phyloP scores from a whole-genome alignment of 2,888 invertebrate genomes.

The Creontiades dilutus region DNA sequence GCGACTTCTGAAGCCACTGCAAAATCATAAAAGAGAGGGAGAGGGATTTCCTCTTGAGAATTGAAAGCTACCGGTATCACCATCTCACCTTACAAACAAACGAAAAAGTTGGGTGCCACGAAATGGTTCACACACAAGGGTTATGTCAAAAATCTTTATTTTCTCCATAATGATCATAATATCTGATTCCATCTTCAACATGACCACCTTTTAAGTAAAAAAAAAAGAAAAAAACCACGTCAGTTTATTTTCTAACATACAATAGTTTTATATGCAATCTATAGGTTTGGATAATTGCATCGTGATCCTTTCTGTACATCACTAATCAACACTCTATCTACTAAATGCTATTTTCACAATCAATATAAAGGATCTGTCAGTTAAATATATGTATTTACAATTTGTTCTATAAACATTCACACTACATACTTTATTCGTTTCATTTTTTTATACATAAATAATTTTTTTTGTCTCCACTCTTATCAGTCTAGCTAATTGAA shows the following conservation, averaged over 20 bases:
- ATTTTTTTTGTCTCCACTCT: slow-evolving; percentile 65
- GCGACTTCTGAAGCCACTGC: no score
- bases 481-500: slow-evolving; percentile 74
- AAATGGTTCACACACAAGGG: neutral
- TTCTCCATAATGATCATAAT: slow-evolving; percentile 65
- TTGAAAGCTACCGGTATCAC: no score
- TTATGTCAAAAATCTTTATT: slow-evolving; percentile 71
- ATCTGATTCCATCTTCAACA: slow-evolving; percentile 59
- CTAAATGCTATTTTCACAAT: slow-evolving; percentile 72
- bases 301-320: slow-evolving; percentile 73
- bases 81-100: no score
- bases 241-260: slow-evolving; percentile 74
- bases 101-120: neutral
- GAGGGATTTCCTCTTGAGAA: no score
- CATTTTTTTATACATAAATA: slow-evolving; percentile 67
- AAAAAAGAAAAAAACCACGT: slow-evolving; percentile 72
- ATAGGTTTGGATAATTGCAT: slow-evolving; percentile 73
- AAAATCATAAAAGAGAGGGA: no score
- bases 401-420: slow-evolving; percentile 74
- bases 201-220: slow-evolving; percentile 65
- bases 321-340: slow-evolving; percentile 73
- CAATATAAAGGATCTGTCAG: slow-evolving; percentile 72
- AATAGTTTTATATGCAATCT: slow-evolving; percentile 74
- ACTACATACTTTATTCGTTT: slow-evolving; percentile 72
- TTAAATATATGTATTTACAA: slow-evolving; percentile 74